Conservation (phyloP, 2,888 invertebrate genomes). For the Synergus laeviventris region DNA sequence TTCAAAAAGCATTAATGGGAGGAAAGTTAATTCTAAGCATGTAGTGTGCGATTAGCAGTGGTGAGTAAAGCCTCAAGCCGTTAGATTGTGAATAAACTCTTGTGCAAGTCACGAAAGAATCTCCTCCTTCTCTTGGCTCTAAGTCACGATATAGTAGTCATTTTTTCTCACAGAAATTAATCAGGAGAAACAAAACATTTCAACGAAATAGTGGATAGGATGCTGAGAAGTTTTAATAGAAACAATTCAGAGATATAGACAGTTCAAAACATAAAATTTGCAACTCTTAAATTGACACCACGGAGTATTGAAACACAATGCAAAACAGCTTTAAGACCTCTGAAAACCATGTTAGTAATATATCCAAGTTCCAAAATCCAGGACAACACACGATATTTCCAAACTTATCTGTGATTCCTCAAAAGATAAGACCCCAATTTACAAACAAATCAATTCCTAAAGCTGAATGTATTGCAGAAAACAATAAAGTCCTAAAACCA, state of each 20-base stretch:
- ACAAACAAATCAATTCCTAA: neutral
- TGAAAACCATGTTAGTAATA: neutral
- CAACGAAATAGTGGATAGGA: slow-evolving; percentile 2
- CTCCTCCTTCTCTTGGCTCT: neutral
- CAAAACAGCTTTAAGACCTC: neutral
- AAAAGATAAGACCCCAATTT: neutral
- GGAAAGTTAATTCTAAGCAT: slow-evolving; percentile 17
- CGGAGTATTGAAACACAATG: neutral
- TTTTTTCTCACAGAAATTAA: slow-evolving; percentile 24
- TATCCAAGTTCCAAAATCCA: neutral
- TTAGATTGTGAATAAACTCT: slow-evolving; percentile 30
- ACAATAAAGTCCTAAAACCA: neutral
- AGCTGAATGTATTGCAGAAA: neutral
- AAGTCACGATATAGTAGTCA: slow-evolving; percentile 30
- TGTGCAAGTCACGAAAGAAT: slow-evolving; percentile 31
- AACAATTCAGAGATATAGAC: neutral
- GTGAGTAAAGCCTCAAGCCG: slow-evolving; percentile 31
- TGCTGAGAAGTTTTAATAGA: neutral
- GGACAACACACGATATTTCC: neutral
- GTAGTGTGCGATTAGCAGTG: slow-evolving; percentile 33
- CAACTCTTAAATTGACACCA: neutral
- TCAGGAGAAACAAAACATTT: slow-evolving; percentile 5
- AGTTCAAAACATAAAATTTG: neutral
- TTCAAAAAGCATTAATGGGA: neutral
- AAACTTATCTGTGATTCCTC: neutral